Conservation (phyloP, 1,140 invertebrate species). For the Bombus consobrinus region DNA sequence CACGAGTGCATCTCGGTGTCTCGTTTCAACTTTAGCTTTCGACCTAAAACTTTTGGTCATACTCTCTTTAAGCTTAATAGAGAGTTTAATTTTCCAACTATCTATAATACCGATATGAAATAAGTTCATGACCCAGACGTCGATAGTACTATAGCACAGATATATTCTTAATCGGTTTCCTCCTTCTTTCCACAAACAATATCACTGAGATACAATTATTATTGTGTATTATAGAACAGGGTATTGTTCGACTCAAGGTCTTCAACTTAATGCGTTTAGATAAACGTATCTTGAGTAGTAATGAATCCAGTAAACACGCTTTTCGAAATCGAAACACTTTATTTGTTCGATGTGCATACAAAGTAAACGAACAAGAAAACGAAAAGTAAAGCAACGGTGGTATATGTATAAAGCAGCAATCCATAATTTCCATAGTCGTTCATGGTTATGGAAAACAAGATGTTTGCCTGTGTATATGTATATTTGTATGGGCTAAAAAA, state of each 20-base stretch:
- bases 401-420: not conserved
- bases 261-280: not conserved
- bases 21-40: conserved; percentile 34
- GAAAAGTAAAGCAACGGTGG: conserved; percentile 1
- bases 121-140: not conserved
- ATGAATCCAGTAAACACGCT: conserved; percentile 23
- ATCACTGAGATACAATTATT: not conserved
- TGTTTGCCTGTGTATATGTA: not conserved
- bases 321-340: conserved; percentile 30
- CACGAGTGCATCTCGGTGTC: conserved; percentile 70
- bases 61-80: not conserved
- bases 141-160: not conserved
- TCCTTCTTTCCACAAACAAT: not conserved
- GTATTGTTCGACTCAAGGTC: not conserved
- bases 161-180: not conserved
- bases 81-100: not conserved
- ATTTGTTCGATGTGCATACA: conserved; percentile 34
- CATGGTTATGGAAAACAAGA: not conserved
- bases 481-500: not conserved
- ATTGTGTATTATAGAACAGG: not conserved
- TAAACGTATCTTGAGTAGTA: not conserved
- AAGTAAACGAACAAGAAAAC: not conserved
- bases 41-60: not conserved
- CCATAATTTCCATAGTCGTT: not conserved
- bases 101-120: not conserved